Conservation (phyloP, 2,888 invertebrate species). For the Napeogenes sylphis region DNA sequence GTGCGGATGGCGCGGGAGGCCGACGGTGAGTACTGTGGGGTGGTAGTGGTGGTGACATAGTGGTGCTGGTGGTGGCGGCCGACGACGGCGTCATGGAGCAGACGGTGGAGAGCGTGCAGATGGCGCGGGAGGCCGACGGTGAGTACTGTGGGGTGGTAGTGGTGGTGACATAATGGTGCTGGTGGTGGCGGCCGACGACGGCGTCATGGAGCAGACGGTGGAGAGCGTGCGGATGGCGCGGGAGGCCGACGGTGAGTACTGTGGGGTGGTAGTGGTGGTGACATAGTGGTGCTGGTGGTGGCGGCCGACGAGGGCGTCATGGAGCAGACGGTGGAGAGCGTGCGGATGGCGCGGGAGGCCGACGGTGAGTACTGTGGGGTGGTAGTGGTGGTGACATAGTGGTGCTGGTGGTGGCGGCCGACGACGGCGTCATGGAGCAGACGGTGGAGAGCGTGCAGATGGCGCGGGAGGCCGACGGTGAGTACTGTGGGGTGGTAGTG, state of each 20-base stretch:
- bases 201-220: constrained; percentile 98
- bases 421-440: constrained; percentile 99
- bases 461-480: constrained; percentile 87
- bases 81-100: constrained; percentile 99
- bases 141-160: constrained; percentile 40
- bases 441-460: constrained; percentile 93
- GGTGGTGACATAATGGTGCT: constrained; percentile 93
- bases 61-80: constrained; percentile 93
- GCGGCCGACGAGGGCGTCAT: constrained; percentile 98
- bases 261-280: constrained; percentile 78
- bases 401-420: constrained; percentile 93
- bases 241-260: constrained; percentile 80
- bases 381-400: constrained; percentile 94
- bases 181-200: constrained; percentile 99
- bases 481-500: constrained; percentile 51
- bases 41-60: constrained; percentile 91
- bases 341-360: constrained; percentile 89
- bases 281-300: constrained; percentile 96
- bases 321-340: constrained; percentile 97
- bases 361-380: constrained; percentile 69
- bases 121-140: constrained; percentile 88
- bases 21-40: constrained; percentile 69
- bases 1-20: constrained; percentile 90
- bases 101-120: constrained; percentile 92
- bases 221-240: constrained; percentile 93